These are phyloP conservation scores for Gorsachius goisagi DNA, from an alignment of 2,113 vertebrate species.

Conservation along the genomic window DNA sequence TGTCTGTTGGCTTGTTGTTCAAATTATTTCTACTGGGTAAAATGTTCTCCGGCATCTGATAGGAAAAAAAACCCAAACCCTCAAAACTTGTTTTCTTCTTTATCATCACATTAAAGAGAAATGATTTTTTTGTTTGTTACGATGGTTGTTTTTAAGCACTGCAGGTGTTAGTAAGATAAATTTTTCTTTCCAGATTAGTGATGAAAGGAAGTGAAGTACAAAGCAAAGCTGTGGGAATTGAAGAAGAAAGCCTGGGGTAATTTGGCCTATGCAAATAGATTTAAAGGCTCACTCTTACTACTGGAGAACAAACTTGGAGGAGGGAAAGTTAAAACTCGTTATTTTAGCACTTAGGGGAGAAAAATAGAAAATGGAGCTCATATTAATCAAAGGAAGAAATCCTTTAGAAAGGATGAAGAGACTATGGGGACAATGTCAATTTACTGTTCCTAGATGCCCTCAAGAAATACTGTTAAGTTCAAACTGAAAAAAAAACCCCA, in stretches of 20 bases:
- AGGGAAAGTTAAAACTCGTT: background rate
- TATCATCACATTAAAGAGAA: background rate
- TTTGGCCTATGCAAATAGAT: background rate
- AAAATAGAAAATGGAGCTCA: background rate
- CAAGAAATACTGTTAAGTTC: background rate
- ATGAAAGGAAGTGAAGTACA: background rate
- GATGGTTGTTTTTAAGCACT: background rate
- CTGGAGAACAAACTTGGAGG: background rate
- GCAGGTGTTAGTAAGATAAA: background rate
- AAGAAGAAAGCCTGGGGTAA: background rate
- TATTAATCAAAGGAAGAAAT: background rate
- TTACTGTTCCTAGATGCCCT: background rate
- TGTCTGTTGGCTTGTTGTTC: background rate
- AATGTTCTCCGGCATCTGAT: background rate
- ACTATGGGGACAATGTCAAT: background rate
- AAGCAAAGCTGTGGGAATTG: background rate
- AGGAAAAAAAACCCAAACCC: background rate
- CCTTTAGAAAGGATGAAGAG: background rate
- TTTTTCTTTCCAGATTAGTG: background rate
- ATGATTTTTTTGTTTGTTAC: background rate
- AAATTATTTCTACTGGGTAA: background rate
- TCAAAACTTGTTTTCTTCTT: background rate
- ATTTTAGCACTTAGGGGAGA: background rate
- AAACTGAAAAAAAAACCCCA: background rate
- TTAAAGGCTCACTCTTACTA: background rate